phyloP scores from a whole-genome alignment of 2,888 invertebrate genomes.

The Andrena camellia region DNA sequence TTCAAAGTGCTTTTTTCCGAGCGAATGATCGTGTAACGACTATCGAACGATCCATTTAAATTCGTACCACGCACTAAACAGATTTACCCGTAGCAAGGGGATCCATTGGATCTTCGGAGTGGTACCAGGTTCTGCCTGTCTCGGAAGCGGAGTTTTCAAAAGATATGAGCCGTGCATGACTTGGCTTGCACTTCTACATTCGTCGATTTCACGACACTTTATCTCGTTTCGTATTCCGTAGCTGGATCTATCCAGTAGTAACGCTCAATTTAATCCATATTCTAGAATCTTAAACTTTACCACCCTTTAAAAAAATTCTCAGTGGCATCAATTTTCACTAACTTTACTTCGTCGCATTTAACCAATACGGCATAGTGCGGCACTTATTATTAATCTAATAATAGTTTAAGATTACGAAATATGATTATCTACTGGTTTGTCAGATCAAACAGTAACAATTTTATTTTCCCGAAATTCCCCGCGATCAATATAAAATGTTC shows the following conservation, averaged over 20 bases:
- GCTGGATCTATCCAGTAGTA: conserved; percentile 34
- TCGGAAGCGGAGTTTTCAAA: conserved; percentile 63
- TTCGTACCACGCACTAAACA: conserved; percentile 72
- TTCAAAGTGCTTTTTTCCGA: conserved; percentile 49
- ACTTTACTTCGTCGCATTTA: not conserved
- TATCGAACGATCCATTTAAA: conserved; percentile 61
- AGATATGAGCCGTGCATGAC: conserved; percentile 73
- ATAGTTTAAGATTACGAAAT: too few relatives aligned
- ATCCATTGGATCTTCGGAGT: conserved; percentile 55
- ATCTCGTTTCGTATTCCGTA: conserved; percentile 71
- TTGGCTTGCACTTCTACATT: conserved; percentile 47
- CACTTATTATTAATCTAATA: too few relatives aligned
- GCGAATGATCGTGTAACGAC: conserved; percentile 31
- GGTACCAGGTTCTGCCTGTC: conserved; percentile 45
- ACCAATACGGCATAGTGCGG: too few relatives aligned
- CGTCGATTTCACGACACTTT: conserved; percentile 51
- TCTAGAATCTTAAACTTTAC: conserved; percentile 44
- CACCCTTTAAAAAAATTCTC: not conserved
- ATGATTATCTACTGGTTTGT: too few relatives aligned
- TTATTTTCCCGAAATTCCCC: too few relatives aligned
- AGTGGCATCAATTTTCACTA: conserved; percentile 7
- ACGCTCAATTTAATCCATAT: conserved; percentile 63
- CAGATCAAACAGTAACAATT: too few relatives aligned
- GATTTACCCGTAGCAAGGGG: conserved; percentile 70
- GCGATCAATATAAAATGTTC: too few relatives aligned